Base-by-base conservation (phyloP, 2,888 invertebrate genomes). In the Lobophora halterata region DNA sequence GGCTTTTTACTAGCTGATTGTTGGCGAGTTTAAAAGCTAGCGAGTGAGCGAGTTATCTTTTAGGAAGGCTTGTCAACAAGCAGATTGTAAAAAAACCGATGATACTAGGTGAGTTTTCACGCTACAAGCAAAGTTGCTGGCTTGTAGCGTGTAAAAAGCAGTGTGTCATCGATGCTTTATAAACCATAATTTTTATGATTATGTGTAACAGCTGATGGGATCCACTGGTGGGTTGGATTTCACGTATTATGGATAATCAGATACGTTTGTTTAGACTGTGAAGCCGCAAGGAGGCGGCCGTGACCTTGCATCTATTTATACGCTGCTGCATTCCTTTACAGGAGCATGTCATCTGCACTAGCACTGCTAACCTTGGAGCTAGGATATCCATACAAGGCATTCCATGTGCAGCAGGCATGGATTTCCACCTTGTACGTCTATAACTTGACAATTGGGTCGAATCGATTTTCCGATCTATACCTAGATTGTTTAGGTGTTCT, bases 301-400 rank as follows among this genome's bases (percentile, higher is more conserved):
- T 63, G 72, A 69, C 80, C 81, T 81, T 79, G 76, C 53, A 34
- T 59, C 71, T 80, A 78, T 74, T 74, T 72, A 79, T 79, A 80
- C 41, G 49, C 58, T 24, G 20, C 32, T 50, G 57, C 54, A 54
- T 61, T 58, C 49, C 59, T 51, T 52, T 52, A 50, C 42, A 61
- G 59, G 59, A 53, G 58, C 57, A 64, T 64, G 70, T 67, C 74
- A 76, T 69, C 65, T 69, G 65, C 58, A 52, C 55, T 58, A 50
- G 55, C 53, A 46, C 54, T n/a, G 52, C 53, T 50, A 63, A 58
- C 70, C 69, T 71, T 68, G 61, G 19, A 14, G 46, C 58, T 59
- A 61, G 52, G 60, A 61, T 55, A 43, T 32, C 69, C 60, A 47
- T 66, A 70, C 50, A 66, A 56, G 68, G 70, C 29, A 36, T 35